These are phyloP conservation scores for Pangasius macronema DNA, from an alignment of 2,797 vertebrate species.

Conservation along the genomic window DNA sequence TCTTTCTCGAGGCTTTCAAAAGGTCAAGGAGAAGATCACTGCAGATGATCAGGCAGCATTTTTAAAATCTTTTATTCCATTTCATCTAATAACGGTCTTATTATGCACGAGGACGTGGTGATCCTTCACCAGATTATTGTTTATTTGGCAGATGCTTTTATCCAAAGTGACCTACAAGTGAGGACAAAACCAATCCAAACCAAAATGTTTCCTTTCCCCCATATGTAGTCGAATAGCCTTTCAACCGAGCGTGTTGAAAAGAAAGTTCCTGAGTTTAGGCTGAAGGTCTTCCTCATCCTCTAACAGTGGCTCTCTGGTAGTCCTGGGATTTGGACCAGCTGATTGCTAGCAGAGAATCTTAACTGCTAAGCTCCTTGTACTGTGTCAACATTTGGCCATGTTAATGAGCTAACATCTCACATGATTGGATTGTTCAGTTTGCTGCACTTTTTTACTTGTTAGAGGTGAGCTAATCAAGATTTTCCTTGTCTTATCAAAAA, in stretches of 20 bases:
- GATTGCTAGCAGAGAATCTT: neutral
- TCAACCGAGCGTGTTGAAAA: neutral
- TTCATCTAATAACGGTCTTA: constrained; percentile 23
- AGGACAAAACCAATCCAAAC: neutral
- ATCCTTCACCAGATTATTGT: neutral
- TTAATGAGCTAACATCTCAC: neutral
- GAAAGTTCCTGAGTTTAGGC: neutral
- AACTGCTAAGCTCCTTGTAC: no score
- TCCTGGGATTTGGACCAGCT: neutral
- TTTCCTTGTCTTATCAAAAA: constrained; percentile 25
- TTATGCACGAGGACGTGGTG: neutral
- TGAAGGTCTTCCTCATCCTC: neutral
- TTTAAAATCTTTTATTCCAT: constrained; percentile 57
- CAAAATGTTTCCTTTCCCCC: neutral
- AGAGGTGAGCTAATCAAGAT: constrained; percentile 27
- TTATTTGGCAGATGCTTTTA: neutral
- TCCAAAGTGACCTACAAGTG: neutral
- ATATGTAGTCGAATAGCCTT: neutral
- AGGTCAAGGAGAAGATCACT: constrained; percentile 29
- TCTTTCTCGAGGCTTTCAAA: constrained; percentile 29
- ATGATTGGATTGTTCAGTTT: neutral
- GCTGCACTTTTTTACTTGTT: neutral
- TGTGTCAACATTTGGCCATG: neutral
- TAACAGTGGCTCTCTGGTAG: neutral
- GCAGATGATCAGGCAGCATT: constrained; percentile 16